Percentiles rank a stretch among this genome's conserved stretches.
phyloP scores from a whole-genome alignment of 2,113 vertebrate genomes.

The Mormyrus lacerda region DNA sequence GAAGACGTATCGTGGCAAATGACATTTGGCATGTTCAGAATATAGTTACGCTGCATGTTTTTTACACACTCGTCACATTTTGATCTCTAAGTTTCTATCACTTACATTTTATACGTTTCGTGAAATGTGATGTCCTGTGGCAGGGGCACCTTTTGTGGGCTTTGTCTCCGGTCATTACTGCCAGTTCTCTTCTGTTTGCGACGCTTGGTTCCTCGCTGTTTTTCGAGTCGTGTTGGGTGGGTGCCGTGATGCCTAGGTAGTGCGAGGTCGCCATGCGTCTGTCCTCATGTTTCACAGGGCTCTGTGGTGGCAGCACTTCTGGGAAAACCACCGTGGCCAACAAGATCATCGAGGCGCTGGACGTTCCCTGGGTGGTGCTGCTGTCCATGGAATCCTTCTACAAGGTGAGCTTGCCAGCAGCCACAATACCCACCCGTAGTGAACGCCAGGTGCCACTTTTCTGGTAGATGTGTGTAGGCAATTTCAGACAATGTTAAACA shows the following conservation, averaged over 20 bases:
- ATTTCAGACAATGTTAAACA: background rate
- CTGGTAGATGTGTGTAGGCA: background rate
- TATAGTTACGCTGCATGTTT: background rate
- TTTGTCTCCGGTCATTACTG: background rate
- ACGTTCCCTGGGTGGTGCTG: constrained; percentile 83
- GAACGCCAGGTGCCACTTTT: background rate
- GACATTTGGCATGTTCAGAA: background rate
- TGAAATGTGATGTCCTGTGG: background rate
- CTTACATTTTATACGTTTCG: background rate
- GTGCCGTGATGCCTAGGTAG: too few relatives aligned
- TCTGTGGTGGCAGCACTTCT: constrained; percentile 82
- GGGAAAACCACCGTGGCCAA: constrained; percentile 85
- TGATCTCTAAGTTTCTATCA: background rate
- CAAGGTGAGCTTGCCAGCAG: constrained; percentile 57
- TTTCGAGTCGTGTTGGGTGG: background rate
- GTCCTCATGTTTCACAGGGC: constrained; percentile 47
- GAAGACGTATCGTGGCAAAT: background rate
- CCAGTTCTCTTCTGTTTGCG: background rate
- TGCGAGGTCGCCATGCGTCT: too few relatives aligned
- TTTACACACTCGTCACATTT: background rate
- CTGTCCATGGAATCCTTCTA: constrained; percentile 89
- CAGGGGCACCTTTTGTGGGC: background rate
- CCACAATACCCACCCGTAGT: background rate
- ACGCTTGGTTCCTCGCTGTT: background rate
- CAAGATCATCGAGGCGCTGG: constrained; percentile 81